Base-by-base conservation (phyloP, 2,797 vertebrate species). In the Arrhamphus sclerolepis region DNA sequence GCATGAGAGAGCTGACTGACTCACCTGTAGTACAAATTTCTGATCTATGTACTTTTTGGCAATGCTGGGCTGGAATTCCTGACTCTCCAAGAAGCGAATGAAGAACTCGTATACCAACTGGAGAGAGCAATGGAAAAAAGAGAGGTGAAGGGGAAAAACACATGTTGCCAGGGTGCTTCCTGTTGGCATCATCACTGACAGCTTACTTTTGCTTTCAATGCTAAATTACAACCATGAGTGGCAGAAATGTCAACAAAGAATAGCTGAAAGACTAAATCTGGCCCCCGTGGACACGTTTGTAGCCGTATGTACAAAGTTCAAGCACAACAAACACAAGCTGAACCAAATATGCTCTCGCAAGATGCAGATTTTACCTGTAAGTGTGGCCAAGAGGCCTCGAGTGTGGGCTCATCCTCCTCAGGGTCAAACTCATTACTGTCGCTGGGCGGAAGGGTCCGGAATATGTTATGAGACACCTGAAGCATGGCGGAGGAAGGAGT, bases 11-110 rank as follows among this genome's bases (percentile, higher is more conserved):
- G 17, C 8, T 11, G 7, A 24, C 20, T 5, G 5, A 60, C 95
- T 94, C 92, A 99, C 97, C 97, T 99, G 97, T 92, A 99, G 95
- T 92, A 99, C 96, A 93, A 99, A 99, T 94, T 98, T 99, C 93
- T 99, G 97, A 94, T 99, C 97, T 96, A 99, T 98, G 90, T 99
- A 98, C 91, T 99, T 99, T 98, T 99, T 99, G 95, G 97, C 97
- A 96, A 98, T 96, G 94, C 96, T 99, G 93, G 97, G 97, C 90
- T 98, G 97, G 92, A 99, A 99, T 93, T 99, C 97, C 94, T 99
- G 97, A 93, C 96, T 98, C 95, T 99, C 97, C 96, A 99, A 93
- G 93, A 99, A 99, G 70, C 97, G 94, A 91, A 99, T 98, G 95
- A 99, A 98, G 96, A 99, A 98, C 93, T 99, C 97, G 78, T 99